Evolutionary conservation across 2,888 invertebrate species (phyloP).

Genomic region (Tenthredo livida): DNA sequence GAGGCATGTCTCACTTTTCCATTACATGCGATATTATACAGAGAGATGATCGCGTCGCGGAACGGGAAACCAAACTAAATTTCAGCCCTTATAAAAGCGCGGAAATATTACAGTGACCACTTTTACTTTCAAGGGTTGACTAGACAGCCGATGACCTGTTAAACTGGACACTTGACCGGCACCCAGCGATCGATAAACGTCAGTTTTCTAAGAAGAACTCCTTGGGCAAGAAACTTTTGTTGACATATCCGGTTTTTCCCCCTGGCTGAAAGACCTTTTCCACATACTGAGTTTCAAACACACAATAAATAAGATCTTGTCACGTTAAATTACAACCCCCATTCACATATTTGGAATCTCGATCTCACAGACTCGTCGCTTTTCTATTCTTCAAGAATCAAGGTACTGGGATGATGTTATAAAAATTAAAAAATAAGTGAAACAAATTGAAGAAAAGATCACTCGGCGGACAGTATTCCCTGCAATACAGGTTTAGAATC

Average conservation of each 20-base stretch:
- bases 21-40: not conserved
- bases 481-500: conserved; percentile 29
- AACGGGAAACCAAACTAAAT: not conserved
- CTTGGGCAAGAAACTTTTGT: not conserved
- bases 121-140: conserved; percentile 21
- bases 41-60: conserved; percentile 15
- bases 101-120: conserved; percentile 21
- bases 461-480: not conserved
- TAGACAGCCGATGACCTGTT: conserved; percentile 40
- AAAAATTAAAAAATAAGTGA: not conserved
- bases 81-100: conserved; percentile 4
- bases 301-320: not conserved
- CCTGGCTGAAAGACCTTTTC: not conserved
- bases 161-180: conserved; percentile 41
- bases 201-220: conserved; percentile 3
- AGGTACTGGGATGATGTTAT: not conserved
- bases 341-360: not conserved
- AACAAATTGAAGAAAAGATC: conserved; percentile 1
- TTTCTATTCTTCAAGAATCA: not conserved
- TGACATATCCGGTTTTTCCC: conserved; percentile 34
- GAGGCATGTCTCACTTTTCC: not conserved
- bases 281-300: not conserved
- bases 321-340: not conserved
- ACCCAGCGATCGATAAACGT: conserved; percentile 20
- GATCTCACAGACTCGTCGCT: not conserved